These are phyloP conservation scores for Enteromius anoplus DNA, from an alignment of 2,797 vertebrate genomes.

Conservation along the genomic window DNA sequence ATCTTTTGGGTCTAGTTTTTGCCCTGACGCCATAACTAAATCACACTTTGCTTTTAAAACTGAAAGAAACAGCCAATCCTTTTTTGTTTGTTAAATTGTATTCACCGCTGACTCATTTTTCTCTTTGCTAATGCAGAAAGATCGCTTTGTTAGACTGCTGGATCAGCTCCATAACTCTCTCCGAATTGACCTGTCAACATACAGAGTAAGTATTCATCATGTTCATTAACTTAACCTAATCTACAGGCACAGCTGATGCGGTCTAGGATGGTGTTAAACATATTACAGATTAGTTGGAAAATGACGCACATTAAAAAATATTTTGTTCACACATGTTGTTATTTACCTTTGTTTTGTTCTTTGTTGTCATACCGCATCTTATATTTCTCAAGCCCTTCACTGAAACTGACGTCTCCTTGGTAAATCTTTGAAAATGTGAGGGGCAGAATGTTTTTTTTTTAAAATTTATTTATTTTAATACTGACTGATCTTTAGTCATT, in stretches of 20 bases:
- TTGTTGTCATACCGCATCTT: neutral
- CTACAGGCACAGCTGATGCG: neutral
- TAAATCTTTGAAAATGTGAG: neutral
- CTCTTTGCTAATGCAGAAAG: conserved; percentile 79
- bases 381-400: neutral
- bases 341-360: neutral
- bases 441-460: neutral
- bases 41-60: neutral
- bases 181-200: conserved; percentile 95
- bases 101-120: neutral
- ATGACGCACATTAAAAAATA: neutral
- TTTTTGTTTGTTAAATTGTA: conserved; percentile 3
- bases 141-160: conserved; percentile 93
- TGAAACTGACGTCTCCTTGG: neutral
- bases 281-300: neutral
- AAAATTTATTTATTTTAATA: neutral
- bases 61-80: neutral
- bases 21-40: neutral
- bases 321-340: neutral
- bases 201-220: conserved; percentile 83
- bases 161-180: conserved; percentile 98
- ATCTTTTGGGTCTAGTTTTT: neutral
- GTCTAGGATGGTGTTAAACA: neutral
- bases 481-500: neutral
- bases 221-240: neutral